Percentiles rank a stretch among this genome's conserved stretches.
Conservation (phyloP, 1,140 invertebrate genomes). For the Cyrtorhinus lividipennis region DNA sequence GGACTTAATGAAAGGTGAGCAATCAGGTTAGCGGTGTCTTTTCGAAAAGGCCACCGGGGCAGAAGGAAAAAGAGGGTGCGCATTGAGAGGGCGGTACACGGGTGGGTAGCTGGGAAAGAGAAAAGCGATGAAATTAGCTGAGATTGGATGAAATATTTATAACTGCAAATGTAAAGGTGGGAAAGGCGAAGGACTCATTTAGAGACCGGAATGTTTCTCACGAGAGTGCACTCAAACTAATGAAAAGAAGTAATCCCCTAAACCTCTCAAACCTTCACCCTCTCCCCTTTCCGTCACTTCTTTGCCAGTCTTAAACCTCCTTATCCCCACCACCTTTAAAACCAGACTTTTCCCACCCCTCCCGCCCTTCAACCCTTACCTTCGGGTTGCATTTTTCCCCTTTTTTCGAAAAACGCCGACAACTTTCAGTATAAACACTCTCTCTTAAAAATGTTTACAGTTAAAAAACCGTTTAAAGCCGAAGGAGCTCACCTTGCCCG, state of each 20-base stretch:
- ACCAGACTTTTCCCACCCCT: background rate
- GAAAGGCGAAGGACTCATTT: slow-evolving; percentile 10
- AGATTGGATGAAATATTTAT: slow-evolving; percentile 17
- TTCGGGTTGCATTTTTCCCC: background rate
- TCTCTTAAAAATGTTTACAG: slow-evolving; percentile 17
- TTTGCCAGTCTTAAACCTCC: too few relatives aligned
- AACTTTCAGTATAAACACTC: slow-evolving; percentile 12
- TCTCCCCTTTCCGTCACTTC: slow-evolving; percentile 2
- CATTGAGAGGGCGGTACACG: background rate
- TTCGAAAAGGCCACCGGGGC: background rate
- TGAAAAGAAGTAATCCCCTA: slow-evolving; percentile 17
- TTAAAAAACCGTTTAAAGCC: slow-evolving; percentile 11
- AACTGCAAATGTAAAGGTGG: slow-evolving; percentile 15
- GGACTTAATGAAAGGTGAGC: slow-evolving; percentile 14
- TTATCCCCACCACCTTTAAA: background rate
- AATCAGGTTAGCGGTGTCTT: slow-evolving; percentile 12
- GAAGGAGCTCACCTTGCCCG: slow-evolving; percentile 2
- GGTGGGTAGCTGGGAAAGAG: background rate
- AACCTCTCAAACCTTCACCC: slow-evolving; percentile 8
- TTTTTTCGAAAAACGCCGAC: background rate
- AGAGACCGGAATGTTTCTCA: background rate
- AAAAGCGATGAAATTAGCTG: slow-evolving; percentile 14
- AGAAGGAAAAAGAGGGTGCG: background rate
- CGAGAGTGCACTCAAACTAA: slow-evolving; percentile 9
- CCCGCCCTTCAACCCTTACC: background rate